A percentile compares a stretch with the other conserved stretches of the same genome.
These are phyloP conservation scores for Leptobrachium leishanense DNA, from an alignment of 2,113 vertebrate genomes.

Conservation along the genomic window DNA sequence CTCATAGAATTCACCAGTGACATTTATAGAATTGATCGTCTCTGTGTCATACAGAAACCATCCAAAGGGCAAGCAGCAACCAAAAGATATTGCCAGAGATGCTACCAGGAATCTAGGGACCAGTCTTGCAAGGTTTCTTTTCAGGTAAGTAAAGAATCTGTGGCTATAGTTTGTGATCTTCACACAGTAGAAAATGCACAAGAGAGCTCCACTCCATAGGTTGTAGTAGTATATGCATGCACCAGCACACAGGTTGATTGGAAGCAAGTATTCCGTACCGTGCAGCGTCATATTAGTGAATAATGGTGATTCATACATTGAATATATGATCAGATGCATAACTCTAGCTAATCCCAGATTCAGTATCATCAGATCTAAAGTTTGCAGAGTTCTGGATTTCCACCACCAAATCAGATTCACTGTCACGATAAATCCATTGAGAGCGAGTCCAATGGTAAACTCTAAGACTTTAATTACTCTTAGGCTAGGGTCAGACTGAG, in stretches of 20 bases:
- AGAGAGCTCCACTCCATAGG: slow-evolving; percentile 52
- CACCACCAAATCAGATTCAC: neutral
- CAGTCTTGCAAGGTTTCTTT: slow-evolving; percentile 47
- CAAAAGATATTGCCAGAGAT: neutral
- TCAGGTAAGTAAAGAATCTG: slow-evolving; percentile 44
- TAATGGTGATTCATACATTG: neutral
- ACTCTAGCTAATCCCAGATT: neutral
- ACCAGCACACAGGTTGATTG: neutral
- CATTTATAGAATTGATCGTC: neutral
- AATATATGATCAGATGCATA: neutral
- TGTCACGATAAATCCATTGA: neutral
- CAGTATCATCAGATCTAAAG: neutral
- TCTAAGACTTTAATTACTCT: neutral
- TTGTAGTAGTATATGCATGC: slow-evolving; percentile 22
- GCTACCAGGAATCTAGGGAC: slow-evolving; percentile 42
- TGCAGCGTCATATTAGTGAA: neutral
- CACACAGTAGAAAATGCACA: slow-evolving; percentile 54
- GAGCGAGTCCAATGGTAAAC: neutral
- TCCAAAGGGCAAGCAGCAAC: neutral
- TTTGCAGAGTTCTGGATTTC: neutral
- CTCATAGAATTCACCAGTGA: neutral
- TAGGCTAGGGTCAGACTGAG: too few relatives aligned
- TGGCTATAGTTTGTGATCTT: slow-evolving; percentile 48
- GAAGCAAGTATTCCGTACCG: neutral
- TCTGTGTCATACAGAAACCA: neutral